phyloP scores from a whole-genome alignment of 1,140 invertebrate species.

The Aethina tumida region DNA sequence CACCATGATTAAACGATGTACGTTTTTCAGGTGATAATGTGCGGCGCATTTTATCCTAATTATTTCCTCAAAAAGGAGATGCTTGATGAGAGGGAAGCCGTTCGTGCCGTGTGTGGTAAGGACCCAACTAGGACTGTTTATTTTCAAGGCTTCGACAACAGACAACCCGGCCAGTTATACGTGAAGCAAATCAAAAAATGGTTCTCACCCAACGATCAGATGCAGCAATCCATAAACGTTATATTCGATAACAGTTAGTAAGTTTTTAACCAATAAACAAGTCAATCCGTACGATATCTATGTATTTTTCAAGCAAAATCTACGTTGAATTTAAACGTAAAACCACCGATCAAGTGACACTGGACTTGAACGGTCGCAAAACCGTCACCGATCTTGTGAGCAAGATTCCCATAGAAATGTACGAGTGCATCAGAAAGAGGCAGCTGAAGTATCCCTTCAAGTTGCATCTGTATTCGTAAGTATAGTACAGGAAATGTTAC shows the following conservation, averaged over 20 bases:
- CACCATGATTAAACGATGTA: no score
- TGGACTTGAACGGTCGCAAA: constrained; percentile 21
- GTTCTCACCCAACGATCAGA: constrained; percentile 13
- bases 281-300: background rate
- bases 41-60: constrained; percentile 85
- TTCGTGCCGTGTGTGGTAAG: constrained; percentile 52
- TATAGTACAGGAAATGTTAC: no score
- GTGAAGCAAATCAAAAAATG: constrained; percentile 20
- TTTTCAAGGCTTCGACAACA: constrained; percentile 36
- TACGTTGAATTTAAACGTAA: constrained; percentile 49
- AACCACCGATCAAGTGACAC: constrained; percentile 12
- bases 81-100: constrained; percentile 48
- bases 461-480: constrained; percentile 46
- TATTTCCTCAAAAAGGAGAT: constrained; percentile 59
- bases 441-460: constrained; percentile 40
- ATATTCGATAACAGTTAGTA: constrained; percentile 51
- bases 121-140: constrained; percentile 71
- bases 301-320: constrained; percentile 35
- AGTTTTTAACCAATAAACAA: constrained; percentile 11
- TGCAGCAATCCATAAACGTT: constrained; percentile 41
- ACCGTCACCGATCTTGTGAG: constrained; percentile 38
- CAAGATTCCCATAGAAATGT: constrained; percentile 59
- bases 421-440: constrained; percentile 66
- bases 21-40: constrained; percentile 51
- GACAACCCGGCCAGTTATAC: constrained; percentile 51